These are phyloP conservation scores for Potamarius usumacintae DNA, from an alignment of 2,113 vertebrate species.

Conservation along the genomic window DNA sequence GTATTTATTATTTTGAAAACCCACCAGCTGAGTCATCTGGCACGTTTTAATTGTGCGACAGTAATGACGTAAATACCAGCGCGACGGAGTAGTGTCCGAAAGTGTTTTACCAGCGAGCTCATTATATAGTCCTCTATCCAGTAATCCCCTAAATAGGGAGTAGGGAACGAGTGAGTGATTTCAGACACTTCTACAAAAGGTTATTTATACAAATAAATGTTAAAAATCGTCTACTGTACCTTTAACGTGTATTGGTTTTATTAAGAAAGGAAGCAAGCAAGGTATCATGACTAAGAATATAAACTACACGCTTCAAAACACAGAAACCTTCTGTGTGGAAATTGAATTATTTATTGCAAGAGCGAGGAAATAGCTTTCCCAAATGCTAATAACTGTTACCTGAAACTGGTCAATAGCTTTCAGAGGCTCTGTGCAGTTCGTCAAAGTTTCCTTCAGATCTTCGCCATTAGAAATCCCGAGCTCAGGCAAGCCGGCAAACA, in stretches of 20 bases:
- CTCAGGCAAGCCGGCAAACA: slow-evolving; percentile 92
- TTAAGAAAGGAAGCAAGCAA: too few relatives aligned
- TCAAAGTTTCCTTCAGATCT: slow-evolving; percentile 95
- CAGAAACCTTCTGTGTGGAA: not conserved
- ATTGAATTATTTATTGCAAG: not conserved
- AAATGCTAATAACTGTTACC: slow-evolving; percentile 66
- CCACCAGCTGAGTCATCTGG: too few relatives aligned
- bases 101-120: too few relatives aligned
- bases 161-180: too few relatives aligned
- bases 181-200: not conserved
- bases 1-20: too few relatives aligned
- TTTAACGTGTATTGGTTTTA: not conserved
- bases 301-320: not conserved
- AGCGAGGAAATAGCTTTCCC: not conserved
- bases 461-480: slow-evolving; percentile 95
- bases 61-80: too few relatives aligned
- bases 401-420: slow-evolving; percentile 99
- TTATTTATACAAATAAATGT: not conserved
- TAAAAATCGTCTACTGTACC: not conserved
- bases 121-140: too few relatives aligned
- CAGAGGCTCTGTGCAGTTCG: slow-evolving; percentile 95
- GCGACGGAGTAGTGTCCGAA: too few relatives aligned
- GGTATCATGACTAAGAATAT: not conserved
- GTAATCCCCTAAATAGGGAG: too few relatives aligned
- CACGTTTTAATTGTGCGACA: too few relatives aligned